Percentiles rank a stretch among this genome's conserved stretches.
Evolutionary conservation across 2,888 invertebrate species (phyloP).

Genomic region (Biston stratarius): DNA sequence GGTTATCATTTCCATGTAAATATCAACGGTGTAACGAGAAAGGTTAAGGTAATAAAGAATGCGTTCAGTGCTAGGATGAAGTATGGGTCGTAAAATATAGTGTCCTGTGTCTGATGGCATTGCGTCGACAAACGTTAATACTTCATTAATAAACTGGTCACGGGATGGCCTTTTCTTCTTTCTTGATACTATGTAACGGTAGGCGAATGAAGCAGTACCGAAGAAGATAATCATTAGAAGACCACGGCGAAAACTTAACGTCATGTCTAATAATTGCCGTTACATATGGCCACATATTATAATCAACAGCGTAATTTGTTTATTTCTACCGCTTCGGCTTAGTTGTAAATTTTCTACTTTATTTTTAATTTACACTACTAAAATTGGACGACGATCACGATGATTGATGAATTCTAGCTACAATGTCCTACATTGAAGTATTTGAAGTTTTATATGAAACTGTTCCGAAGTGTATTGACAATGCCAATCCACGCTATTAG

Average conservation of each 20-base stretch:
- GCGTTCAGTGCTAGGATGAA: slow-evolving; percentile 31
- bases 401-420: too few relatives aligned
- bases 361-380: too few relatives aligned
- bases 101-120: slow-evolving; percentile 1
- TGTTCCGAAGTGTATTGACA: too few relatives aligned
- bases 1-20: slow-evolving; percentile 38
- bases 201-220: slow-evolving; percentile 6
- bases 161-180: slow-evolving; percentile 10
- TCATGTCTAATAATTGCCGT: not conserved
- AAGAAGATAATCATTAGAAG: slow-evolving; percentile 1
- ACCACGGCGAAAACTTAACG: slow-evolving; percentile 1
- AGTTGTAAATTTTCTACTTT: too few relatives aligned
- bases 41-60: slow-evolving; percentile 37
- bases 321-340: not conserved
- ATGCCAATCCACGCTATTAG: too few relatives aligned
- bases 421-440: too few relatives aligned
- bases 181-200: slow-evolving; percentile 17
- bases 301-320: not conserved
- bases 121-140: slow-evolving; percentile 3
- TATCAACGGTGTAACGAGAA: slow-evolving; percentile 29
- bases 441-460: too few relatives aligned
- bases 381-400: too few relatives aligned
- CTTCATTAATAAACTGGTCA: slow-evolving; percentile 12
- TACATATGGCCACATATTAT: not conserved
- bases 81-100: not conserved